phyloP scores from a whole-genome alignment of 2,113 vertebrate species.

The Hippoglossus stenolepis region DNA sequence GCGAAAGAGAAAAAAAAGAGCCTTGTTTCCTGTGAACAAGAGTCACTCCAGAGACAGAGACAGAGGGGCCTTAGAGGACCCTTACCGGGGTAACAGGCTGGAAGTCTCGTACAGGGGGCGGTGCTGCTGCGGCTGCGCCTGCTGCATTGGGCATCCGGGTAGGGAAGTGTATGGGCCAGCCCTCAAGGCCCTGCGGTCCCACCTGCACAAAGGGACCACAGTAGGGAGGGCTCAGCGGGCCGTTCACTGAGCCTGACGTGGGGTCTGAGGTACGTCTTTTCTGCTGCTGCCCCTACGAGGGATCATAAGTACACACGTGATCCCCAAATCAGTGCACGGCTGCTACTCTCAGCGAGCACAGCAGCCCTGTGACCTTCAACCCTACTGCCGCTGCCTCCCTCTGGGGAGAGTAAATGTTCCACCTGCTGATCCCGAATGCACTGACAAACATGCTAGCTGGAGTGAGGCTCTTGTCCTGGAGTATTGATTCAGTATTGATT shows the following conservation, averaged over 20 bases:
- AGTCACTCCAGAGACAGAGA: constrained; percentile 62
- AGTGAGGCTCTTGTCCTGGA: constrained; percentile 55
- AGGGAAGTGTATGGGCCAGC: constrained; percentile 92
- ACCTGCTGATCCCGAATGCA: constrained; percentile 46
- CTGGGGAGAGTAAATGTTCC: constrained; percentile 40
- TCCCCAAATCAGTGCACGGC: constrained; percentile 67
- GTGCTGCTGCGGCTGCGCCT: constrained; percentile 74
- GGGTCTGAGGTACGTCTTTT: constrained; percentile 88
- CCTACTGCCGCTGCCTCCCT: constrained; percentile 48
- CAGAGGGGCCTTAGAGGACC: constrained; percentile 56
- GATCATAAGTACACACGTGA: constrained; percentile 77
- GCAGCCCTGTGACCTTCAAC: constrained; percentile 51
- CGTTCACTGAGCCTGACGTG: constrained; percentile 78
- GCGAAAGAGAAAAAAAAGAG: constrained; percentile 35
- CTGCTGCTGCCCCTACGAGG: constrained; percentile 82
- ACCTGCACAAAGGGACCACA: constrained; percentile 90
- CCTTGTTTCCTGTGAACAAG: constrained; percentile 55
- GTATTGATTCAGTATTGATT: background rate
- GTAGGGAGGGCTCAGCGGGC: constrained; percentile 89
- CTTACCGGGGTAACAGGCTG: constrained; percentile 85
- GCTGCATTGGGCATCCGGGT: constrained; percentile 85
- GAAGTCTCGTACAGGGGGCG: constrained; percentile 84
- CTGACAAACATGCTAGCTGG: constrained; percentile 44
- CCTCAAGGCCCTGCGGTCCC: constrained; percentile 88
- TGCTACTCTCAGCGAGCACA: constrained; percentile 45